phyloP scores from a whole-genome alignment of 2,888 invertebrate species.

The Malthinus flaveolus region DNA sequence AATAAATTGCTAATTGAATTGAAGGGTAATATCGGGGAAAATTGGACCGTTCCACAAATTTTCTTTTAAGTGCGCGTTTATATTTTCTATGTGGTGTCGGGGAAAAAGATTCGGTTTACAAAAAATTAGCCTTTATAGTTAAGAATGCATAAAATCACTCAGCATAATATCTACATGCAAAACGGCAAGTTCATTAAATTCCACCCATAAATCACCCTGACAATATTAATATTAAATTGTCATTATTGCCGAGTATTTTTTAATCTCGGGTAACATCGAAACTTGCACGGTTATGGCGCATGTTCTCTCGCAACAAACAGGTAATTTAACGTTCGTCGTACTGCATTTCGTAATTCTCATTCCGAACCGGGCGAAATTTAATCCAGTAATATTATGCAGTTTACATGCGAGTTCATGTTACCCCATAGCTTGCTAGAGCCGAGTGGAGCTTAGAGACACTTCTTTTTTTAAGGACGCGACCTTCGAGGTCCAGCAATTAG shows the following conservation, averaged over 20 bases:
- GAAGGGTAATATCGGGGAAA: neutral
- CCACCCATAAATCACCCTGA: conserved; percentile 41
- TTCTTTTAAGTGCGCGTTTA: neutral
- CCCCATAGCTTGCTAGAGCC: too few species aligned
- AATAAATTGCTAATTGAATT: conserved; percentile 15
- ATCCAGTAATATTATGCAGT: too few species aligned
- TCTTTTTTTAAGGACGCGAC: too few species aligned
- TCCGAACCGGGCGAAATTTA: too few species aligned
- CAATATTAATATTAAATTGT: conserved; percentile 47
- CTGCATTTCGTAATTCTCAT: neutral
- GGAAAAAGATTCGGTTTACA: neutral
- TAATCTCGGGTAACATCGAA: conserved; percentile 35
- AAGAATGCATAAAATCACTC: conserved; percentile 18
- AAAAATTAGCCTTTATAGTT: conserved; percentile 3
- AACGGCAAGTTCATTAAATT: conserved; percentile 18
- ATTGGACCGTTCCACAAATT: neutral
- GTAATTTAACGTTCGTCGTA: neutral
- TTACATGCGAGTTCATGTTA: too few species aligned
- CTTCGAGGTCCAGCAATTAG: too few species aligned
- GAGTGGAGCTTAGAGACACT: too few species aligned
- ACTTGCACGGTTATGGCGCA: conserved; percentile 36
- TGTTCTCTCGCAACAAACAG: conserved; percentile 22
- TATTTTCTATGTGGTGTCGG: neutral
- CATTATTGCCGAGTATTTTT: conserved; percentile 41
- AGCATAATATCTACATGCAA: conserved; percentile 5